Base-by-base conservation (phyloP, 2,113 vertebrate genomes). In the Mastomys coucha region DNA sequence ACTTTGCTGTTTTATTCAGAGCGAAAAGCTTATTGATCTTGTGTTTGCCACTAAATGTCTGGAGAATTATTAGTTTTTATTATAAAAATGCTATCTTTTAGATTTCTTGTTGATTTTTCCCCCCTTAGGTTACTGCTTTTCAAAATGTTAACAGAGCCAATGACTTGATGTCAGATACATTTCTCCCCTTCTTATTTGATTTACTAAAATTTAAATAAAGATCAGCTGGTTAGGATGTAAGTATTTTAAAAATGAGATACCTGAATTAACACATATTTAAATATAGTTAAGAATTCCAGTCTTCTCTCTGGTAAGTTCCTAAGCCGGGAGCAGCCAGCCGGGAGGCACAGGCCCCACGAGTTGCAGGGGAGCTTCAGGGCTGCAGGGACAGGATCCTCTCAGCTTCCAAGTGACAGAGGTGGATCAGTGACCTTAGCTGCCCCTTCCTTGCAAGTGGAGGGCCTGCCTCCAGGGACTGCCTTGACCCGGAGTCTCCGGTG, bases 201-300 rank as follows among this genome's bases (percentile, higher is more conserved):
- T 86, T 56, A 39, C 24, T 63, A 81, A 69, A 70, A 92, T 76
- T 93, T 92, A 92, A 95, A 70, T 89, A 56, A 75, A 36, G 19
- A 45, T 75, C 65, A 91, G 19, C 1, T 51, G 80, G 72, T 45
- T 85, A 78, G 70, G 94, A 58, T 24, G 36, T 42, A 60, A 51
- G 36, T 78, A 7, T 53, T 63, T 97, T 75, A 31, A 69, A 26
- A 26, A 36, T 63, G 36, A 86, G 56, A 87, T 86, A 14, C 12
- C 39, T 70, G 51, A 89, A 63, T 89, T 72, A 93, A 95, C 91
- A 86, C 78, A 70, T 75, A 91, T 89, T 89, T 56, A 95, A 58
- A 86, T 86, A 65, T 65, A 76, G 49, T 86, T 87, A 91, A 96
- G 93, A 86, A 94, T 91, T 95, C 22, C 20, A 89, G n/a, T n/a